Evolutionary conservation across 2,797 vertebrate species (phyloP).

Genomic region (Tragelaphus eurycerus): DNA sequence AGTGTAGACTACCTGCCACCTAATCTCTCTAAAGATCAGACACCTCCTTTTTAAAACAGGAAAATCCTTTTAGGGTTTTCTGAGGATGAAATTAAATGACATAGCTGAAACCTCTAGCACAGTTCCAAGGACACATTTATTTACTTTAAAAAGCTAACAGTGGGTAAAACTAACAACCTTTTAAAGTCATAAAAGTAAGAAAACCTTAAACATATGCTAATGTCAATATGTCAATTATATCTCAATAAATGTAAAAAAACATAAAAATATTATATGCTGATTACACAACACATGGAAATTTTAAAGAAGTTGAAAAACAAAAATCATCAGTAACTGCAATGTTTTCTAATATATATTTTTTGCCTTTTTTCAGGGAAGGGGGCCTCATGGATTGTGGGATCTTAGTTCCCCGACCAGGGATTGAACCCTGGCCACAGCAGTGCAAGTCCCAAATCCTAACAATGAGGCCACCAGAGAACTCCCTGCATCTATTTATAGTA

Average conservation of each 20-base stretch:
- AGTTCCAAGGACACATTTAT: background rate
- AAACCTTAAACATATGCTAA: background rate
- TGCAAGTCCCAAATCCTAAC: background rate
- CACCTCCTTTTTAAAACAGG: conserved; percentile 18
- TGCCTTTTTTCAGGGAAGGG: background rate
- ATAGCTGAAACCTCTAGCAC: background rate
- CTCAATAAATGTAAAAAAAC: background rate
- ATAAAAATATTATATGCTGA: background rate
- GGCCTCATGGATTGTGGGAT: background rate
- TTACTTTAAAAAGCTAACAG: background rate
- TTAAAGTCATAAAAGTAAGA: background rate
- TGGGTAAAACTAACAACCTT: background rate
- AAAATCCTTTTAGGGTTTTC: background rate
- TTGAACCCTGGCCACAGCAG: background rate
- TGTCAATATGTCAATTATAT: background rate
- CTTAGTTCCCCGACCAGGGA: background rate
- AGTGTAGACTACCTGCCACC: background rate
- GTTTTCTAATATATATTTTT: background rate
- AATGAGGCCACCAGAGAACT: background rate
- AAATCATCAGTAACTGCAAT: background rate
- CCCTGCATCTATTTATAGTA: background rate
- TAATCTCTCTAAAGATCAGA: background rate
- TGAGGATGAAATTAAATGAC: background rate
- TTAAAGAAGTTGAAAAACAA: background rate
- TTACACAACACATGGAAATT: background rate